These are phyloP conservation scores for Phaenicophaeus curvirostris DNA, from an alignment of 2,797 vertebrate species.

Conservation along the genomic window DNA sequence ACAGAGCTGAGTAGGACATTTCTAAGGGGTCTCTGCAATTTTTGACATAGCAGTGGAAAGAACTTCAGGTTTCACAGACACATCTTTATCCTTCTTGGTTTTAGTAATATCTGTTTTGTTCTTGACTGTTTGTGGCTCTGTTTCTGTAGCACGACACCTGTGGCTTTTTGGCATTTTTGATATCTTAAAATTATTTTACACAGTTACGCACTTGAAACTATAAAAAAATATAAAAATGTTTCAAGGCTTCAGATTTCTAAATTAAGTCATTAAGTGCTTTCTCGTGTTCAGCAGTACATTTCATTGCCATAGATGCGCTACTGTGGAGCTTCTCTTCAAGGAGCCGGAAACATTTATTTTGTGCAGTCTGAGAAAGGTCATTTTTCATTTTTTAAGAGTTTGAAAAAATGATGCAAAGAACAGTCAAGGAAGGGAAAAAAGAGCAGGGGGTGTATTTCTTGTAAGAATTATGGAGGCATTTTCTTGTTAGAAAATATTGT, in stretches of 20 bases:
- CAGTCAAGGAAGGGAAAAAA: background rate
- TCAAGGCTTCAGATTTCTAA: background rate
- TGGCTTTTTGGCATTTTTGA: background rate
- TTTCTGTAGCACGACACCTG: background rate
- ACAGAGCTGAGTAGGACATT: background rate
- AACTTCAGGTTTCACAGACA: background rate
- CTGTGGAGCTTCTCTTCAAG: background rate
- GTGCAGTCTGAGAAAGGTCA: background rate
- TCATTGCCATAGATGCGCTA: background rate
- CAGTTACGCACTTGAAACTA: background rate
- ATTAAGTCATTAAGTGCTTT: background rate
- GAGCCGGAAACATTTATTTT: conserved; percentile 3
- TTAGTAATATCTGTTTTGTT: background rate
- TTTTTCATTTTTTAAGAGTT: background rate
- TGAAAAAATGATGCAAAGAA: conserved; percentile 6
- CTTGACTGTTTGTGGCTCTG: background rate
- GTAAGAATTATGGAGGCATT: background rate
- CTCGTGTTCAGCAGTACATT: background rate
- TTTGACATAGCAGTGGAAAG: background rate
- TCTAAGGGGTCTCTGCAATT: background rate
- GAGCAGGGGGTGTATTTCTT: background rate
- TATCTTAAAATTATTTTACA: background rate
- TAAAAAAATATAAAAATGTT: background rate
- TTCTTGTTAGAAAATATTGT: background rate
- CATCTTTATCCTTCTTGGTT: accelerated